Evolutionary conservation across 2,888 invertebrate species (phyloP).

Genomic region (Drosophila suboccidentalis): DNA sequence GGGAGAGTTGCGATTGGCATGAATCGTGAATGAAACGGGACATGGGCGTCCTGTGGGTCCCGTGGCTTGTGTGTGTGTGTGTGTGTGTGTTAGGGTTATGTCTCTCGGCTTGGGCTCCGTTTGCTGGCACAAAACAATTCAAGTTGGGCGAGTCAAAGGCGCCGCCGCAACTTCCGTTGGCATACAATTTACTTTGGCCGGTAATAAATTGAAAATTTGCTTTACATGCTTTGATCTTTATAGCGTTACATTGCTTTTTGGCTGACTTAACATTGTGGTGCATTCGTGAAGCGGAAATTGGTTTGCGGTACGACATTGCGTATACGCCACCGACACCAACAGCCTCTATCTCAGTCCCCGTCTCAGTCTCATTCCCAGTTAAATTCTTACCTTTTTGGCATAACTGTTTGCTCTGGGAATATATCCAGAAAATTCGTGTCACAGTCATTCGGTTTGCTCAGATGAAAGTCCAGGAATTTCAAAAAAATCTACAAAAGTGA

Average conservation of each 20-base stretch:
- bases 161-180: constrained; percentile 68
- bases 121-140: constrained; percentile 51
- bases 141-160: constrained; percentile 54
- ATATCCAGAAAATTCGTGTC: constrained; percentile 91
- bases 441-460: constrained; percentile 92
- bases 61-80: neutral
- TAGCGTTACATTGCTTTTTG: constrained; percentile 46
- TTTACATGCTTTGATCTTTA: constrained; percentile 59
- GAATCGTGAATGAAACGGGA: constrained; percentile 41
- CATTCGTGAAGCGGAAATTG: constrained; percentile 69
- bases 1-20: constrained; percentile 42
- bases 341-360: neutral
- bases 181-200: constrained; percentile 69
- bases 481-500: constrained; percentile 88
- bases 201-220: constrained; percentile 77
- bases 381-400: constrained; percentile 86
- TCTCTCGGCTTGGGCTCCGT: too few relatives aligned
- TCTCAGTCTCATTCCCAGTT: neutral
- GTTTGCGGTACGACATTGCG: constrained; percentile 52
- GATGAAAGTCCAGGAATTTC: constrained; percentile 88
- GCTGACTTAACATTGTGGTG: constrained; percentile 53
- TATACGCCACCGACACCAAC: constrained; percentile 18
- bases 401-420: constrained; percentile 89
- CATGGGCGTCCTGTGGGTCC: neutral
- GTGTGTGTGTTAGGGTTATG: neutral